phyloP scores from a whole-genome alignment of 2,113 vertebrate genomes.

The Aegypius monachus region DNA sequence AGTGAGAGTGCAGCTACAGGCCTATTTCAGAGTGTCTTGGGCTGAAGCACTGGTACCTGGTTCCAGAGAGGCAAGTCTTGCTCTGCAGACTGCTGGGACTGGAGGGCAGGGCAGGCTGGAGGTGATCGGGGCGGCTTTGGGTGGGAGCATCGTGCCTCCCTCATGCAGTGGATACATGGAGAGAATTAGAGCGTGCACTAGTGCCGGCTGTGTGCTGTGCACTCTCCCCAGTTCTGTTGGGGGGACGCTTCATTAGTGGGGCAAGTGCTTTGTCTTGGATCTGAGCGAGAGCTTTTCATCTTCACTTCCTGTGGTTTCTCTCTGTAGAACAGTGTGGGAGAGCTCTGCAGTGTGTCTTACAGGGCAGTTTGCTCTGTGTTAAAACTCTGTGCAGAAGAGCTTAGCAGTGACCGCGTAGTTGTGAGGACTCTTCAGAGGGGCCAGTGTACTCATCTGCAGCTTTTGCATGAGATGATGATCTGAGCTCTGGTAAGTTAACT shows the following conservation, averaged over 20 bases:
- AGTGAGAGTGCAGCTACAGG: background rate
- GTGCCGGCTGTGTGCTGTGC: background rate
- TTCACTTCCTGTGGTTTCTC: constrained; percentile 48
- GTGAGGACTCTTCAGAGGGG: background rate
- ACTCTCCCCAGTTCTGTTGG: rapidly evolving
- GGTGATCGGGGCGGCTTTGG: too few relatives aligned
- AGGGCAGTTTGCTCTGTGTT: background rate
- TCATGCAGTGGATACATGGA: rapidly evolving
- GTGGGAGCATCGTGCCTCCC: background rate
- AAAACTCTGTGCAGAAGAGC: background rate
- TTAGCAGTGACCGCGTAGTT: background rate
- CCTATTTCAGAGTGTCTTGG: rapidly evolving
- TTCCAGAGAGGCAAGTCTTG: background rate
- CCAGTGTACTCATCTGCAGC: background rate
- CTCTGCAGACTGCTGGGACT: background rate
- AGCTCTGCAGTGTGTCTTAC: background rate
- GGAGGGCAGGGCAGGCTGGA: background rate
- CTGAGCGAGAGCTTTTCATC: background rate
- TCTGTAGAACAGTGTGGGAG: background rate
- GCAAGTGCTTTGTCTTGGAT: background rate
- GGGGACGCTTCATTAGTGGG: rapidly evolving
- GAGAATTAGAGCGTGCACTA: rapidly evolving
- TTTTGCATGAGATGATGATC: rapidly evolving
- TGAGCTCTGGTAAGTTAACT: background rate
- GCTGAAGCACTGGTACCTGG: too few relatives aligned